A percentile compares a stretch with the other conserved stretches of the same genome.
Conservation (phyloP, 1,140 invertebrate genomes). For the Zaprionus capensis region DNA sequence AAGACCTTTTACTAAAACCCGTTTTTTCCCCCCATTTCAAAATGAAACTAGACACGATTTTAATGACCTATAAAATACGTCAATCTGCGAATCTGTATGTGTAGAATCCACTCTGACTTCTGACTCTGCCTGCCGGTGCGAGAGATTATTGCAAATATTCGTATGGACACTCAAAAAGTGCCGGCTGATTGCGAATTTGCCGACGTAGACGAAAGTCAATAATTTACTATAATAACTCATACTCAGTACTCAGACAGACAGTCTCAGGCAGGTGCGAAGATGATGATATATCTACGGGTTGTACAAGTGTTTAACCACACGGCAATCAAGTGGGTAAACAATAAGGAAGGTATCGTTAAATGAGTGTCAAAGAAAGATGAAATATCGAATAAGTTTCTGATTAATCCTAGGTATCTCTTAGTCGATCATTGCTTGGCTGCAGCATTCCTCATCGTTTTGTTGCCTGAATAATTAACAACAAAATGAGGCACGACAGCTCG, state of each 20-base stretch:
- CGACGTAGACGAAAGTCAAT: conserved; percentile 26
- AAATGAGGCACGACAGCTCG: conserved; percentile 41
- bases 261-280: background rate
- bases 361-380: background rate
- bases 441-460: conserved; percentile 27
- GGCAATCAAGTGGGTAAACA: conserved; percentile 3
- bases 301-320: conserved; percentile 1
- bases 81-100: conserved; percentile 13
- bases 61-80: conserved; percentile 68
- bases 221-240: conserved; percentile 15
- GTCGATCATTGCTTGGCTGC: background rate
- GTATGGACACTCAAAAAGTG: conserved; percentile 29
- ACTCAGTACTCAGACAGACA: background rate
- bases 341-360: background rate
- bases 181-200: conserved; percentile 36
- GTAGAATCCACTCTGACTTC: conserved; percentile 43
- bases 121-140: conserved; percentile 9
- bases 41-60: conserved; percentile 58
- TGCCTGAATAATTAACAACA: conserved; percentile 59
- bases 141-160: conserved; percentile 4
- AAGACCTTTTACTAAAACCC: conserved; percentile 47
- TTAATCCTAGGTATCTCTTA: conserved; percentile 3
- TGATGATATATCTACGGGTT: background rate
- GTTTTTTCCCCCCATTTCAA: conserved; percentile 28
- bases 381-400: background rate